These are phyloP conservation scores for Thera obeliscata DNA, from an alignment of 2,888 invertebrate species.

Conservation along the genomic window DNA sequence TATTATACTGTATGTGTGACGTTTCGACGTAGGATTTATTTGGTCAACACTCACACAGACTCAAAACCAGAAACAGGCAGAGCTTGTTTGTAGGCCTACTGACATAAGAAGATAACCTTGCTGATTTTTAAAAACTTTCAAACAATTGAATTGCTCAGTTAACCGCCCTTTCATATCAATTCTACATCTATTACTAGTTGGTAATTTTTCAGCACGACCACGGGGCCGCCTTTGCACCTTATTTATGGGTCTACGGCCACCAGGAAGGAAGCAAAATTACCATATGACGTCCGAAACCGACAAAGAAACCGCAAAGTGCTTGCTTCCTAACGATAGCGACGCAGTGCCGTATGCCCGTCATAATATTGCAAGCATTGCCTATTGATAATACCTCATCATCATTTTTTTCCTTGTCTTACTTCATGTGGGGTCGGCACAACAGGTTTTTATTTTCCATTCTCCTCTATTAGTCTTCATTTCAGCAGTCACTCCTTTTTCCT, in stretches of 20 bases:
- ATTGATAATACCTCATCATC: conserved; percentile 8
- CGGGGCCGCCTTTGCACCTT: conserved; percentile 70
- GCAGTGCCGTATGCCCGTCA: conserved; percentile 56
- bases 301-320: conserved; percentile 65
- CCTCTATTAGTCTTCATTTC: too few relatives aligned
- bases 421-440: too few relatives aligned
- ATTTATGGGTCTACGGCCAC: conserved; percentile 72
- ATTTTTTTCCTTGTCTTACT: too few relatives aligned
- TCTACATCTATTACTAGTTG: conserved; percentile 60
- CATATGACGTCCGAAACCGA: conserved; percentile 74
- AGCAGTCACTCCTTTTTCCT: too few relatives aligned
- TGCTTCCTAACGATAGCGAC: conserved; percentile 59
- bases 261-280: conserved; percentile 79
- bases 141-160: neutral
- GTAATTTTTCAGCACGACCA: conserved; percentile 77
- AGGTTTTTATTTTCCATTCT: too few relatives aligned
- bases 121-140: too few relatives aligned
- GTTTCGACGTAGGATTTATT: too few relatives aligned
- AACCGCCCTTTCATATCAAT: conserved; percentile 41
- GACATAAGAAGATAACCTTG: too few relatives aligned
- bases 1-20: too few relatives aligned
- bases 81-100: too few relatives aligned
- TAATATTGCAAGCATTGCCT: conserved; percentile 37
- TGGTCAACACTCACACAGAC: too few relatives aligned
- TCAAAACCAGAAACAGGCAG: too few relatives aligned